Evolutionary conservation across 2,113 vertebrate species (phyloP).

Genomic region (Synchiropus splendidus): DNA sequence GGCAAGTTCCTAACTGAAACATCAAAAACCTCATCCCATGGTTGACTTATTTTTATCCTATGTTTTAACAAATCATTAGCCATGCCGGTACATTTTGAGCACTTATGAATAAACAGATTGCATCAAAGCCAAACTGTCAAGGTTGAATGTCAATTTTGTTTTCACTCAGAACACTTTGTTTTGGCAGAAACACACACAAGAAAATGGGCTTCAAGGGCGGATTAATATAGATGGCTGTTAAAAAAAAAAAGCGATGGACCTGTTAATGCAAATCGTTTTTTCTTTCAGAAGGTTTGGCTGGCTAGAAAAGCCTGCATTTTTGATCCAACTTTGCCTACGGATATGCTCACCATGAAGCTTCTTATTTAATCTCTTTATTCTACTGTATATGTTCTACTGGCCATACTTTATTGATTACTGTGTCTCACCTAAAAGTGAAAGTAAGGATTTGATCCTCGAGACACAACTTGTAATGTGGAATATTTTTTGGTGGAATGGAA

Average conservation of each 20-base stretch:
- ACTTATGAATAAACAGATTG: conserved; percentile 10
- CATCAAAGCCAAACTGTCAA: conserved; percentile 21
- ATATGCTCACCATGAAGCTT: no score
- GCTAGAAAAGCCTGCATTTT: no score
- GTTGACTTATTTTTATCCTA: conserved; percentile 19
- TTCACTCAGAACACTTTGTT: conserved; percentile 7
- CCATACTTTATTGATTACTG: no score
- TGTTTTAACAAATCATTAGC: conserved; percentile 22
- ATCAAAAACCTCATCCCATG: conserved; percentile 24
- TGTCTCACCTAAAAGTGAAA: no score
- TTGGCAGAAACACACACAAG: conserved; percentile 14
- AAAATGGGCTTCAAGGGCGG: conserved; percentile 7
- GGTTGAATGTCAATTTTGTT: background rate
- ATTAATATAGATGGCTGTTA: background rate
- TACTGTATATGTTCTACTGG: no score
- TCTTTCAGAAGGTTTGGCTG: background rate
- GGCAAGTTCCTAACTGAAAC: conserved; percentile 28
- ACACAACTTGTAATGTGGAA: no score
- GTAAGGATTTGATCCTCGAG: no score
- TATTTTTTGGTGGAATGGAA: no score
- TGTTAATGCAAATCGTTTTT: conserved; percentile 3
- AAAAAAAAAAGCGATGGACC: conserved; percentile 1
- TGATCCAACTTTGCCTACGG: no score
- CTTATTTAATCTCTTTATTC: no score
- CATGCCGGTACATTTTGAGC: background rate